Conservation (phyloP, 2,888 invertebrate genomes). For the Taphrorychus bicolor region DNA sequence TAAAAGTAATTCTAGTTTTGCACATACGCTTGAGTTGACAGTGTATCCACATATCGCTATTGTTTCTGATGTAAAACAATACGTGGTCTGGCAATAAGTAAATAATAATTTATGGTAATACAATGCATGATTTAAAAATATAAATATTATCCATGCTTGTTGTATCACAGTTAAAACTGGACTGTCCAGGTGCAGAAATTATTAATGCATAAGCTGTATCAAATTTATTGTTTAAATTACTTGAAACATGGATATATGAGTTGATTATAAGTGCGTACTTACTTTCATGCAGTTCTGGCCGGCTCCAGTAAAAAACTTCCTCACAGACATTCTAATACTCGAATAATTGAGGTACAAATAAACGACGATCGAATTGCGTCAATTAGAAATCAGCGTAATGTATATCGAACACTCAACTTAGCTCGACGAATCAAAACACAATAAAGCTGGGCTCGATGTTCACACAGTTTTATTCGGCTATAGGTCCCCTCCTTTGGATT, state of each 20-base stretch:
- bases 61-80: not conserved
- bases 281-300: slow-evolving; percentile 53
- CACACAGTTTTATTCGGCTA: slow-evolving; percentile 36
- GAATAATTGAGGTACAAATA: not conserved
- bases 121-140: no score
- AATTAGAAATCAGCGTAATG: slow-evolving; percentile 9
- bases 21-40: not conserved
- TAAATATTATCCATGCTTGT: no score
- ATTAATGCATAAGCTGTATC: no score
- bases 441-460: slow-evolving; percentile 26
- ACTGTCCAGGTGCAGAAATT: no score
- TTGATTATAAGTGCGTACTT: no score
- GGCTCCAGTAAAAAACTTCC: slow-evolving; percentile 49
- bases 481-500: slow-evolving; percentile 40
- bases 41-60: not conserved
- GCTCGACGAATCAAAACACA: slow-evolving; percentile 31
- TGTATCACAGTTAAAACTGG: no score
- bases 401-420: slow-evolving; percentile 10
- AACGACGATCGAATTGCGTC: slow-evolving; percentile 4
- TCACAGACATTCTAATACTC: slow-evolving; percentile 46
- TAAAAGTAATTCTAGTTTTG: no score
- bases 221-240: no score
- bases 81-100: no score
- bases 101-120: not conserved
- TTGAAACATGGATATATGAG: no score